Evolutionary conservation across 2,113 vertebrate genomes (phyloP), one percentile per base, ranked within the genome.

Genomic region (Forbesichthys papilliferus): DNA sequence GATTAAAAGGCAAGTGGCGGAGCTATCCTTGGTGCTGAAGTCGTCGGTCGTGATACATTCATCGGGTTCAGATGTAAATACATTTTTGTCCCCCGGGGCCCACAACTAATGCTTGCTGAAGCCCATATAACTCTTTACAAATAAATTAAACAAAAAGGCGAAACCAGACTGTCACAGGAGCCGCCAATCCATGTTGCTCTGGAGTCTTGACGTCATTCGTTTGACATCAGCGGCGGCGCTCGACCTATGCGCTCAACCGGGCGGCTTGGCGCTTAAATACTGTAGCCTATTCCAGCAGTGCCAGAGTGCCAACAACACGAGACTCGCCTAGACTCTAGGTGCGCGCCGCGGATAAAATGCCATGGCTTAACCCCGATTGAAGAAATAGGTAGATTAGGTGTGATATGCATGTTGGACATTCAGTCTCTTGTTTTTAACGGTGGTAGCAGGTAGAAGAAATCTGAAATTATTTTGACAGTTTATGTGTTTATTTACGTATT

Each of bases 21-120:
- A 46, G 83, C 84, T 90, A 86, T 71, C 85, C 87, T 75, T 83
- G 85, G 86, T 87, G 78, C 88, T 89, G 86, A 86, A 84, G 18
- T 64, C 27, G 12, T 11, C 4, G 46, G 27, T 27, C 27, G 27
- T 27, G 27, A 27, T 27, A 27, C 27, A 27, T 2, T 5, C n/a
- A 55, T 27, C 54, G 54, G 10, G 49, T 4, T 52, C 49, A 11
- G 10, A 4, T 7, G 49, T 1, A 14, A 11, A 14, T 52, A 54
- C 7, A 54, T 16, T 54, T 54, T 14, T 54, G 49, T 11, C 10
- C 49, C 10, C 49, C 10, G 16, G 5, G n/a, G 54, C 20, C 9
- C 16, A 8, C 5, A 5, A 42, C 36, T 27, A 27, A 27, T 27
- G 27, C 27, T 2, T 27, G 27, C 27, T 27, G 27, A 27, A 27